A percentile compares a stretch with the other conserved stretches of the same genome.
Evolutionary conservation across 2,888 invertebrate species (phyloP).

Genomic region (Dynastes tityus): DNA sequence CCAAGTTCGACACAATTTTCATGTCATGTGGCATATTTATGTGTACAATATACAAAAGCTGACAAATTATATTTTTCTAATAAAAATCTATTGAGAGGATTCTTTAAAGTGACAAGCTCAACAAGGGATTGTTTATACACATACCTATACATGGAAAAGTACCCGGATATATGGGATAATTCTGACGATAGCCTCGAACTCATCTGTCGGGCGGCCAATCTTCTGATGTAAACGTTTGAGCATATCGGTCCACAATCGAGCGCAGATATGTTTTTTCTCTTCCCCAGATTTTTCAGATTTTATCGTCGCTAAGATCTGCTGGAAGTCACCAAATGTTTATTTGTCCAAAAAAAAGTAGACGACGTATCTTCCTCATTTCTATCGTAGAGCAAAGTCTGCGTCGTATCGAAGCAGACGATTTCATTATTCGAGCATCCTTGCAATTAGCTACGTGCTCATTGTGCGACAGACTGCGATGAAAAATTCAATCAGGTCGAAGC

Average conservation of each 20-base stretch:
- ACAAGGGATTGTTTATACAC: not conserved
- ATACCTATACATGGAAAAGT: not conserved
- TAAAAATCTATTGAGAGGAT: not conserved
- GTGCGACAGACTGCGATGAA: slow-evolving; percentile 48
- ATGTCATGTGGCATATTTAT: too few species aligned
- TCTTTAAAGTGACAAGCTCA: slow-evolving; percentile 1
- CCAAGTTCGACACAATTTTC: too few species aligned
- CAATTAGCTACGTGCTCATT: slow-evolving; percentile 45
- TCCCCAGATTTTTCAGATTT: slow-evolving; percentile 7
- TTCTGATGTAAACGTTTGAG: slow-evolving; percentile 1
- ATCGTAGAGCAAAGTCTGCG: slow-evolving; percentile 9
- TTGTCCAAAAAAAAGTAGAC: slow-evolving; percentile 9
- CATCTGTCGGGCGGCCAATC: slow-evolving; percentile 7
- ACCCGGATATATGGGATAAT: not conserved
- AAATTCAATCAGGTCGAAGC: slow-evolving; percentile 50
- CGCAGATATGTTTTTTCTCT: slow-evolving; percentile 21
- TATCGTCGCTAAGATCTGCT: slow-evolving; percentile 26
- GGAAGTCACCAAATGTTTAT: slow-evolving; percentile 21
- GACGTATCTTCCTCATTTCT: slow-evolving; percentile 28
- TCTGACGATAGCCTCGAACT: not conserved
- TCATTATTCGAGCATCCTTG: slow-evolving; percentile 39
- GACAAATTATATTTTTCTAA: not conserved
- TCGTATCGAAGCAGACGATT: slow-evolving; percentile 36
- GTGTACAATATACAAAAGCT: too few species aligned
- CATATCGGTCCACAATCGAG: not conserved